These are phyloP conservation scores for Orthonychiurus folsomi DNA, from an alignment of 2,888 invertebrate species.

Conservation along the genomic window DNA sequence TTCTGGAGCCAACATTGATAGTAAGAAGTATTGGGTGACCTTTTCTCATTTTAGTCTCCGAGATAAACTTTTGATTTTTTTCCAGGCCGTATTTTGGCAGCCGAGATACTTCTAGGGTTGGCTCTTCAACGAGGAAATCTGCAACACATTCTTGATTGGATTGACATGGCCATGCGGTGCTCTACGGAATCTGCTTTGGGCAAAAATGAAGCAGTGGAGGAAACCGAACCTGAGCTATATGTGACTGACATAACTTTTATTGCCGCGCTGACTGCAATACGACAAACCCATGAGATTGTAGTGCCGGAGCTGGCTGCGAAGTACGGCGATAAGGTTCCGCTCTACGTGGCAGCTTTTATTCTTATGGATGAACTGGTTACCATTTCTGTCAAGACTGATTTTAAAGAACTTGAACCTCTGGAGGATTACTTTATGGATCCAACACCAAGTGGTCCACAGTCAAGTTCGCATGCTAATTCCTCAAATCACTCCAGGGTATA, in stretches of 20 bases:
- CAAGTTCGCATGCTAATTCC: neutral
- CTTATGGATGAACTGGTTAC: conserved; percentile 48
- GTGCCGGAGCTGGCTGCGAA: conserved; percentile 27
- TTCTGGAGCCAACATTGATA: conserved; percentile 48
- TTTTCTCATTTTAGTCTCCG: no score
- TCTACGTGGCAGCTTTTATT: conserved; percentile 51
- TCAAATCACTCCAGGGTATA: conserved; percentile 48
- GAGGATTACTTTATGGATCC: no score
- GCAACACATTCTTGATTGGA: conserved; percentile 54
- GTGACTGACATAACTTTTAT: conserved; percentile 26
- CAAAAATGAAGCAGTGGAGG: neutral
- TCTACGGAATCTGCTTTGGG: conserved; percentile 30
- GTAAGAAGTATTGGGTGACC: conserved; percentile 39
- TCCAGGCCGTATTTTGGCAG: conserved; percentile 43
- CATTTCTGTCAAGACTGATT: neutral
- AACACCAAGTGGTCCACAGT: neutral
- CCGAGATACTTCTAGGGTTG: conserved; percentile 52
- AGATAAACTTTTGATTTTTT: neutral
- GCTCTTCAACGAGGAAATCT: conserved; percentile 55
- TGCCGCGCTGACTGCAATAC: conserved; percentile 29
- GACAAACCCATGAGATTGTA: conserved; percentile 24
- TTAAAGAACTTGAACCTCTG: neutral
- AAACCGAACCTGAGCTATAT: conserved; percentile 11
- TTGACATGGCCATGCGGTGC: conserved; percentile 51
- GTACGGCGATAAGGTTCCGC: conserved; percentile 44